These are phyloP conservation scores for Brachionus plicatilis DNA, from an alignment of 1,140 invertebrate genomes.

Conservation along the genomic window DNA sequence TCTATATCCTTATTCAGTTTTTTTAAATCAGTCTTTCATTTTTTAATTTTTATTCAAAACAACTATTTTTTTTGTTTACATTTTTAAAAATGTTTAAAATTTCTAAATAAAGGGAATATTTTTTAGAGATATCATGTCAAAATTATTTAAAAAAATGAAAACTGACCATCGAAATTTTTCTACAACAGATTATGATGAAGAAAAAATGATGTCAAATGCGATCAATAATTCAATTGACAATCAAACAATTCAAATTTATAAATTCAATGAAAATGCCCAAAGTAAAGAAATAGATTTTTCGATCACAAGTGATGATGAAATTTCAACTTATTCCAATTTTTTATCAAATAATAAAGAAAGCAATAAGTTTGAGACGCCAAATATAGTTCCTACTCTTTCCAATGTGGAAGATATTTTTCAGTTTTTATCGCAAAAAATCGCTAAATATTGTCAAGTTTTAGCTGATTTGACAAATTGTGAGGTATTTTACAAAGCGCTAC, in stretches of 20 bases:
- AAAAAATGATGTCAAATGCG: background rate
- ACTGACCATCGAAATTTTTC: background rate
- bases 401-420: constrained; percentile 37
- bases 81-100: background rate
- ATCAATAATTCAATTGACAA: background rate
- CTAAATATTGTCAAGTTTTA: constrained; percentile 40
- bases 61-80: background rate
- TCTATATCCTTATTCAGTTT: background rate
- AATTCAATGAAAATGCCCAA: background rate
- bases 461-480: constrained; percentile 39
- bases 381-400: background rate
- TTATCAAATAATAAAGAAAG: background rate
- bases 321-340: background rate
- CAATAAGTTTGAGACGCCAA: background rate
- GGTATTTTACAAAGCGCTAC: constrained; percentile 30
- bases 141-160: background rate
- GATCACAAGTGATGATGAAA: background rate
- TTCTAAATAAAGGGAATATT: background rate
- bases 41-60: background rate
- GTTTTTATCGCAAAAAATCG: constrained; percentile 28
- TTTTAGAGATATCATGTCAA: background rate
- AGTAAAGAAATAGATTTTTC: background rate
- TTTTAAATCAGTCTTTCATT: background rate
- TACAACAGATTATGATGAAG: background rate
- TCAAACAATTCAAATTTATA: background rate